phyloP scores from a whole-genome alignment of 1,140 invertebrate species.

The Lamellibrachia luymesi region DNA sequence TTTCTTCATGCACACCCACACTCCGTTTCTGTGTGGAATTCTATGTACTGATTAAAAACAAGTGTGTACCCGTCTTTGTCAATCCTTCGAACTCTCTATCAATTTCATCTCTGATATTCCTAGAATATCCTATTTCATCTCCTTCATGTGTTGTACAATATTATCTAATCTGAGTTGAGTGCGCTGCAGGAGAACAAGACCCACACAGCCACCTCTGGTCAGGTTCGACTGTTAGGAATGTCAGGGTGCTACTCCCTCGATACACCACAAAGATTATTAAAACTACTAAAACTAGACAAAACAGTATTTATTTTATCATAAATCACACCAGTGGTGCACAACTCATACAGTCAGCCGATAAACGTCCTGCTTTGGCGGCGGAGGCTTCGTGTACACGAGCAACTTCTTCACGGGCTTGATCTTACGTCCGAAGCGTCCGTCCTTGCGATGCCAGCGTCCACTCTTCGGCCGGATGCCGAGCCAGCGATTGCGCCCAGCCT shows the following conservation, averaged over 20 bases:
- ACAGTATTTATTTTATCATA: background rate
- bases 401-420: constrained; percentile 61
- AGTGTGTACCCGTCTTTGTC: no score
- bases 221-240: no score
- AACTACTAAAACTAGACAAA: background rate
- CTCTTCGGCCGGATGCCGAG: constrained; percentile 85
- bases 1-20: no score
- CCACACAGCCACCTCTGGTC: no score
- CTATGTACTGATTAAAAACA: no score
- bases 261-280: background rate
- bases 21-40: no score
- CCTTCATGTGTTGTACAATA: no score
- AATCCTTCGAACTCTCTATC: no score
- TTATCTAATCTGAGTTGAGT: no score
- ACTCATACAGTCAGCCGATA: background rate
- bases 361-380: background rate
- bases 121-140: no score
- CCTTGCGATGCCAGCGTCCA: constrained; percentile 91
- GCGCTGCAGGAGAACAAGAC: no score
- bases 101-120: no score
- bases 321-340: background rate
- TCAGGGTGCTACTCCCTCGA: background rate
- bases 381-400: constrained; percentile 9
- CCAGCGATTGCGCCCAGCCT: constrained; percentile 76
- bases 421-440: constrained; percentile 84